Evolutionary conservation across 2,797 vertebrate genomes (phyloP), one percentile per base, ranked within the genome.

Genomic region (Acipenser transmontanus): DNA sequence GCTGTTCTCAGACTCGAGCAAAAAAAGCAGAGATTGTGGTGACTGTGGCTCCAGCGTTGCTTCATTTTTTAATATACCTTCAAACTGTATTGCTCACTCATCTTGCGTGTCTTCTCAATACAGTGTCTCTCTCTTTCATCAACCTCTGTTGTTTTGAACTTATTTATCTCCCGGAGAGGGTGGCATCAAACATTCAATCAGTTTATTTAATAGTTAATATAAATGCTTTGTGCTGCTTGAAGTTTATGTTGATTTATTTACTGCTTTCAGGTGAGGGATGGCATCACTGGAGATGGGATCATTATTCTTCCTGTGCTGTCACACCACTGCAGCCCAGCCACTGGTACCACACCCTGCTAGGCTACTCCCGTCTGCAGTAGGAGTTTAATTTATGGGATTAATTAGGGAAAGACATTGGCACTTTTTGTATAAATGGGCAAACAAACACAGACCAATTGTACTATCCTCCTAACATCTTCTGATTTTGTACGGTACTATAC

Each of bases 131-230:
- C 57, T 4, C 54, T 50, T 60, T 61, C 65, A 67, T 67, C 66
- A 60, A 60, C 11, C 50, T 47, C 17, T 50, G 59, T 60, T 50
- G 66, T 61, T 57, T 56, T 66, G 62, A 50, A 51, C 68, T 17
- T 65, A 72, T 67, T 72, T 70, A 71, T 71, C 65, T 70, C 65
- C 50, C 65, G 67, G 61, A 51, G 47, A 52, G 61, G 54, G 54
- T 66, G 68, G 66, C 69, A 68, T 72, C 69, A 74, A 72, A 70
- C 73, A 72, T 67, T 75, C 66, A 70, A 61, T 49, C 47, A 67
- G 67, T 68, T 70, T 68, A 64, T 72, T 74, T 69, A 68, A 69
- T 65, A 70, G 64, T 72, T 66, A 66, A 61, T 59, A 63, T 61
- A 72, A 68, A 62, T 67, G 68, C 47, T 68, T 72, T 66, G 47